Percentiles rank a stretch among this genome's conserved stretches.
Evolutionary conservation across 2,888 invertebrate species (phyloP).

Genomic region (Synergus japonicus): DNA sequence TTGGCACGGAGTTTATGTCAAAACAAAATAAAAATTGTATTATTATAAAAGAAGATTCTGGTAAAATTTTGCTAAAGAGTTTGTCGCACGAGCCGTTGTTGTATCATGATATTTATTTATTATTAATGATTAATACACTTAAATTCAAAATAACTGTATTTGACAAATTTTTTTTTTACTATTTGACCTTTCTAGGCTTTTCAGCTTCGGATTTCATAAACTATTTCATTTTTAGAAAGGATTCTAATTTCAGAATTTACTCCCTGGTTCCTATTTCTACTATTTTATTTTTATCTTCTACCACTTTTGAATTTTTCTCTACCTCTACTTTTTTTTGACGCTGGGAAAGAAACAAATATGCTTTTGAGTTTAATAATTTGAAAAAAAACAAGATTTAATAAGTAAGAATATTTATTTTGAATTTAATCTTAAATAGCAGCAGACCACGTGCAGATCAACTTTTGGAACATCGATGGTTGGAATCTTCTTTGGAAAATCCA

Average conservation of each 20-base stretch:
- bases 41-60: neutral
- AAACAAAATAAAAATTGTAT: neutral
- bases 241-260: conserved; percentile 3
- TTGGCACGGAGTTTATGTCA: neutral
- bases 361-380: neutral
- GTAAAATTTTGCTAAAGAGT: neutral
- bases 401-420: neutral
- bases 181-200: conserved; percentile 49
- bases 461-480: conserved; percentile 89
- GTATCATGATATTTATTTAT: conserved; percentile 43
- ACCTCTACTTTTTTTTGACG: neutral
- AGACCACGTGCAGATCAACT: conserved; percentile 86
- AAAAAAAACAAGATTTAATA: neutral
- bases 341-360: neutral
- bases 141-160: conserved; percentile 33
- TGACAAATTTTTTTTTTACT: conserved; percentile 54
- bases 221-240: neutral
- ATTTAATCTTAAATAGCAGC: conserved; percentile 79
- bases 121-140: conserved; percentile 39
- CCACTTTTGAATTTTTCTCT: neutral
- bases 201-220: neutral
- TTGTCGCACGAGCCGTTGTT: neutral
- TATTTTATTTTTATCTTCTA: neutral
- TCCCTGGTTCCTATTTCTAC: neutral
- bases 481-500: conserved; percentile 82